Base-by-base conservation (phyloP, 2,888 invertebrate genomes). In the Mesochorus sp. region DNA sequence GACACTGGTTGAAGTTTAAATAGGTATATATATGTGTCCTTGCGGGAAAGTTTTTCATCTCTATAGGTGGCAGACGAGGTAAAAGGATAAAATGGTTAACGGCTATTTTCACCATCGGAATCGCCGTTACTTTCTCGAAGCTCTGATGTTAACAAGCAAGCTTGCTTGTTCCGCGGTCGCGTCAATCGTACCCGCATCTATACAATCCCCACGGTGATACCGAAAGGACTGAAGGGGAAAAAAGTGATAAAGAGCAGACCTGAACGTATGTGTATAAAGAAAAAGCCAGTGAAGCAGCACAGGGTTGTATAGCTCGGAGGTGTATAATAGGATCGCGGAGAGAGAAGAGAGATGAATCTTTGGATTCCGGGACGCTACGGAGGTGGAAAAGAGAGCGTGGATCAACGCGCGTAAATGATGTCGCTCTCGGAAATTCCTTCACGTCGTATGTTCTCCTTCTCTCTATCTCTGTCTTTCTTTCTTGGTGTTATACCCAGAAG, bases 391-490 rank as follows among this genome's bases (percentile, higher is more conserved):
- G 59, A 12, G 57, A 21, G 14, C 17, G 37, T 14, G 72, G 66
- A 72, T 77, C 67, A 72, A 68, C 49, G 71, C 71, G 66, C 61
- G 77, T 73, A 77, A 77, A 64, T 62, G 68, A 77, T 73, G 77
- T 68, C 73, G 26, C 59, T 49, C 49, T 37, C 21, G 51, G 68
- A 77, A n/a, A 77, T 77, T 68, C 62, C 73, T 68, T 34, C 57
- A 26, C 66, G 12, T 67, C 72, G 62, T 64, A 42, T 39, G 37
- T 51, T 26, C 3, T 5, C n/a, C 24, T 26, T 47, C 14, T 34
- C 47, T 37, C 26, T n/a, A 39, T 24, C 42, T 59, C 19, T 6
- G 5, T 21, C 49, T 1, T n/a, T n/a, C 24, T 28, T 6, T 17
- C 47, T 28, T 21, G 24, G 26, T 51, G 31, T 67, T 14, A 26